phyloP scores from a whole-genome alignment of 2,888 invertebrate genomes.

The Pachydiplax longipennis region DNA sequence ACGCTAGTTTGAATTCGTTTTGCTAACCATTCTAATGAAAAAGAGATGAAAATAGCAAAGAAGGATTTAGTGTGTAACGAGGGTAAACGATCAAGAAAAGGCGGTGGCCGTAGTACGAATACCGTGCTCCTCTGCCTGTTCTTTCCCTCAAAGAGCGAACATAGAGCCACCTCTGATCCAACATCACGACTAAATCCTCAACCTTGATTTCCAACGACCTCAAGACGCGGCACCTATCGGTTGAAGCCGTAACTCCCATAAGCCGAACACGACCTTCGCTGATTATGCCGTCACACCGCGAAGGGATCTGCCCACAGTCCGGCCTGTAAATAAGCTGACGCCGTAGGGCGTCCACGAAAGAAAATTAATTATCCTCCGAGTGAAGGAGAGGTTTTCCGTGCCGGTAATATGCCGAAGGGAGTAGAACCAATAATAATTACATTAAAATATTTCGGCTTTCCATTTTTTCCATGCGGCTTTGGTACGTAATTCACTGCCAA shows the following conservation, averaged over 20 bases:
- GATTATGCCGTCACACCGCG: not conserved
- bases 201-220: not conserved
- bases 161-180: not conserved
- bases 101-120: too few species aligned
- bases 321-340: not conserved
- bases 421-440: constrained; percentile 1
- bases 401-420: not conserved
- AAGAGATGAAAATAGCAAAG: too few species aligned
- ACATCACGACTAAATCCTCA: not conserved
- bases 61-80: too few species aligned
- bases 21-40: too few species aligned
- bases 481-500: not conserved
- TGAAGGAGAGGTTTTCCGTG: not conserved
- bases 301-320: not conserved
- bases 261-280: not conserved
- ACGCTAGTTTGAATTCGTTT: too few species aligned
- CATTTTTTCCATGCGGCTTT: not conserved
- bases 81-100: too few species aligned
- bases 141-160: too few species aligned
- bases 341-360: not conserved
- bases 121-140: too few species aligned
- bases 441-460: not conserved
- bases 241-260: not conserved
- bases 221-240: not conserved
- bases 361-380: not conserved